phyloP scores from a whole-genome alignment of 2,797 vertebrate species.

The Neoniphon sammara region DNA sequence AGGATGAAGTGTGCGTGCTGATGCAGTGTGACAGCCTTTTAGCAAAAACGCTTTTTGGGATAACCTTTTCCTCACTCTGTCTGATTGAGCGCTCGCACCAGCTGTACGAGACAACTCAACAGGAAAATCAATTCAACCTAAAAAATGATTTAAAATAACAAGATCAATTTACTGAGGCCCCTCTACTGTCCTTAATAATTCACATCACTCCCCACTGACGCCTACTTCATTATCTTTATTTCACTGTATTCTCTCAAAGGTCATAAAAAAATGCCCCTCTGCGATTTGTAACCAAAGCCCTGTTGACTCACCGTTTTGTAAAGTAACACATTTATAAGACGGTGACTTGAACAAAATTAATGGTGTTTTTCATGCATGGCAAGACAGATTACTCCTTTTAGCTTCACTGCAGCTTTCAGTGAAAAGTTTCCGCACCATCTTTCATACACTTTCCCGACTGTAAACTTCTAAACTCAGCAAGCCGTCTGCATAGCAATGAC shows the following conservation, averaged over 20 bases:
- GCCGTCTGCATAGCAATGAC: conserved; percentile 50
- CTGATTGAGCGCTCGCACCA: conserved; percentile 54
- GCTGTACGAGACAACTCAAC: conserved; percentile 11
- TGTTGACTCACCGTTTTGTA: conserved; percentile 33
- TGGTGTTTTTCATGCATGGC: conserved; percentile 54
- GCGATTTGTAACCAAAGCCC: conserved; percentile 45
- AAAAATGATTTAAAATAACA: conserved; percentile 32
- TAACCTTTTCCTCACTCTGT: conserved; percentile 28
- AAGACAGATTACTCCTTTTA: conserved; percentile 53
- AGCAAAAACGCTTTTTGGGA: conserved; percentile 34
- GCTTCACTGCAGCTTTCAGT: conserved; percentile 47
- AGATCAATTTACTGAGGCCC: conserved; percentile 8
- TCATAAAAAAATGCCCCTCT: conserved; percentile 25
- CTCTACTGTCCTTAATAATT: conserved; percentile 11
- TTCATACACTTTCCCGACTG: conserved; percentile 36
- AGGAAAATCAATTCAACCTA: conserved; percentile 20
- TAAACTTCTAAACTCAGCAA: conserved; percentile 48
- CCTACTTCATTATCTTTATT: conserved; percentile 37
- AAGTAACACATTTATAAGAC: conserved; percentile 51
- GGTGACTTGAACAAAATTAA: conserved; percentile 56
- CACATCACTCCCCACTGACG: conserved; percentile 18
- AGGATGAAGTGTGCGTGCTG: conserved; percentile 27
- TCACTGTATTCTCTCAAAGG: conserved; percentile 44
- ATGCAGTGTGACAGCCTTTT: conserved; percentile 38
- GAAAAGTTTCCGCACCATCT: conserved; percentile 52